Base-by-base conservation (phyloP, 2,113 vertebrate genomes). In the Cynopterus brachyotis region DNA sequence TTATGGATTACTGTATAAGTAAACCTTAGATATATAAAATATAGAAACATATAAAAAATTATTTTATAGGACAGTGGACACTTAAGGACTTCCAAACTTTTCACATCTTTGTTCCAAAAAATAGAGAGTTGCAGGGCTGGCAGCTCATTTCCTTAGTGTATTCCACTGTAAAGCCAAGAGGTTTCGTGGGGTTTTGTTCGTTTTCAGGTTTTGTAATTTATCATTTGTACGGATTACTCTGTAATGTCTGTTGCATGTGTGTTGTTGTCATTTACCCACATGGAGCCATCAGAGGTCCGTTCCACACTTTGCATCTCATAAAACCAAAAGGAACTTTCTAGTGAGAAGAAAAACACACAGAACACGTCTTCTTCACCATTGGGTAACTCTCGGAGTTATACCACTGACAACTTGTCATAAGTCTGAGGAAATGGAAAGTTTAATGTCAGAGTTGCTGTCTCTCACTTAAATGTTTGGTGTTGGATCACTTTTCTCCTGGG, bases 401-500 rank as follows among this genome's bases (percentile, higher is more conserved):
- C 76, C 37, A 3, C n/a, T 59, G 50, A 24, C 11, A 9, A 32
- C 42, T 70, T 42, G 47, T 66, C 6, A 0, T 8, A 73, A 82
- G 32, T 42, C 59, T 69, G 2, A 91, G 92, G 8, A 57, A n/a
- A 53, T 5, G 57, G 35, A n/a, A n/a, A 50, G 12, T 35, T 79
- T n/a, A 16, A 42, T 11, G 69, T 57, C 78, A 75, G 55, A 37
- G 22, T 13, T 79, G 32, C 53, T 64, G 24, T 86, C 64, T 80
- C 28, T 55, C 57, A 55, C 8, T 22, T 73, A 94, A 91, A 92
- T 91, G 79, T n/a, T 86, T 60, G 83, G 69, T 40, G 37, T 89
- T 7, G 67, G 66, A 84, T 30, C 89, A 60, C 78, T 93, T 96
- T 97, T 97, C 90, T 97, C 94, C 91, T 87, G 89, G 19, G 17